These are phyloP conservation scores for Uria lomvia DNA, from an alignment of 2,113 vertebrate genomes.

Conservation along the genomic window DNA sequence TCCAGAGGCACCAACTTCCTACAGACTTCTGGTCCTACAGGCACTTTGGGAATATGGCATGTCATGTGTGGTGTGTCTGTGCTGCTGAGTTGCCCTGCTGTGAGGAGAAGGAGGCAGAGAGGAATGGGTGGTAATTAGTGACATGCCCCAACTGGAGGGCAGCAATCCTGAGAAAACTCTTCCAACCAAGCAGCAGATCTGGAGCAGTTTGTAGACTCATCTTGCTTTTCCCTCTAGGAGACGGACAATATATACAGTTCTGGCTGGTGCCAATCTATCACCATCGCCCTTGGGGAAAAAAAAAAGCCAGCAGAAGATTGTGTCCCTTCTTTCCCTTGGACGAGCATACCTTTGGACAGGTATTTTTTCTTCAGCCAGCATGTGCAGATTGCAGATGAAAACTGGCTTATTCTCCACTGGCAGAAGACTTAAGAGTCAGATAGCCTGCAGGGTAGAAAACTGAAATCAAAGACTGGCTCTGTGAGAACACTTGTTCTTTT, in stretches of 20 bases:
- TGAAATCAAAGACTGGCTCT: constrained; percentile 3
- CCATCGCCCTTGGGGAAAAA: not conserved
- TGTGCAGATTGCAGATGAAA: not conserved
- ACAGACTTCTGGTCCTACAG: not conserved
- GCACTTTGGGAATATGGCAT: not conserved
- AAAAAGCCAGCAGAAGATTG: not conserved
- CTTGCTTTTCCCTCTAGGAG: not conserved
- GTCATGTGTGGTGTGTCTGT: not conserved
- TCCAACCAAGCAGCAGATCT: not conserved
- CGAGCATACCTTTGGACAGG: not conserved
- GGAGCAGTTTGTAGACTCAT: not conserved
- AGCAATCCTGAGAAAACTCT: not conserved
- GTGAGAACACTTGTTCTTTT: constrained; percentile 11
- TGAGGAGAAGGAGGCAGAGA: not conserved
- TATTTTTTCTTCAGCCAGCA: not conserved
- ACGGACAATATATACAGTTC: not conserved
- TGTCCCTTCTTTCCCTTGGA: not conserved
- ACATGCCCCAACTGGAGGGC: not conserved
- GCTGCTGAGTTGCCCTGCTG: not conserved
- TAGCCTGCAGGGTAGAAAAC: constrained; percentile 31
- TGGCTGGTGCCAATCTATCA: not conserved
- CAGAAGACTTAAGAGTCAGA: not conserved
- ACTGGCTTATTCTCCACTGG: not conserved
- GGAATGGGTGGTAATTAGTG: not conserved
- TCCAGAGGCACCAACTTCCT: not conserved